Base-by-base conservation (phyloP, 2,113 vertebrate species). In the Hiodon tergisus region DNA sequence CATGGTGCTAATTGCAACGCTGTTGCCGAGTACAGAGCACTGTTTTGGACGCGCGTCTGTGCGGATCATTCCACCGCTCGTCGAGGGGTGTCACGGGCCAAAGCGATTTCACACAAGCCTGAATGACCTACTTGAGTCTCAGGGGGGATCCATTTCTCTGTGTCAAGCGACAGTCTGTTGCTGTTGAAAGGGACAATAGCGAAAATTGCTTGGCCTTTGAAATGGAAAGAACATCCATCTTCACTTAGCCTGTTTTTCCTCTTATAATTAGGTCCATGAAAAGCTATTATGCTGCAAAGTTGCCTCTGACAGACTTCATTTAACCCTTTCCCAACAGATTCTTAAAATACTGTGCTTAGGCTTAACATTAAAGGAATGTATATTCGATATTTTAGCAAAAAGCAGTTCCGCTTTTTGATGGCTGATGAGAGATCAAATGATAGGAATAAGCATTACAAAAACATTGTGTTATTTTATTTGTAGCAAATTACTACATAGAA, bases 191-290 rank as follows among this genome's bases (percentile, higher is more conserved):
- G 46, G 69, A 77, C 72, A 73, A 57, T 58, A 46, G 46, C 60
- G 59, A 47, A 78, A 78, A 78, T 71, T 74, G 69, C 72, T 67
- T 73, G 54, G 7, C 59, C 46, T 68, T 13, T 69, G 58, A 77
- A 71, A 31, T 16, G 68, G 63, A 76, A 72, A 77, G 47, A 71
- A 73, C 79, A 78, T 73, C 59, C 70, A 77, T 78, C 74, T 54
- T 61, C 17, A 60, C 46, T 16, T 62, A 31, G 14, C 63, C 5
- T 54, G 52, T 71, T 60, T 67, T 80, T 16, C 71, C 46, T 47
- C 76, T 77, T 46, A 69, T 81, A 83, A 86, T 81, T 81, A 78
- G 74, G 80, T 65, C 48, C 59, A 53, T 53, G 6, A 77, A 74
- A 78, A 72, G 59, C 72, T 67, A 69, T 80, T 79, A 75, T 76